Percentiles rank a stretch among this genome's conserved stretches.
These are phyloP conservation scores for Sycophila sp. DNA, from an alignment of 1,140 invertebrate species.

Conservation along the genomic window DNA sequence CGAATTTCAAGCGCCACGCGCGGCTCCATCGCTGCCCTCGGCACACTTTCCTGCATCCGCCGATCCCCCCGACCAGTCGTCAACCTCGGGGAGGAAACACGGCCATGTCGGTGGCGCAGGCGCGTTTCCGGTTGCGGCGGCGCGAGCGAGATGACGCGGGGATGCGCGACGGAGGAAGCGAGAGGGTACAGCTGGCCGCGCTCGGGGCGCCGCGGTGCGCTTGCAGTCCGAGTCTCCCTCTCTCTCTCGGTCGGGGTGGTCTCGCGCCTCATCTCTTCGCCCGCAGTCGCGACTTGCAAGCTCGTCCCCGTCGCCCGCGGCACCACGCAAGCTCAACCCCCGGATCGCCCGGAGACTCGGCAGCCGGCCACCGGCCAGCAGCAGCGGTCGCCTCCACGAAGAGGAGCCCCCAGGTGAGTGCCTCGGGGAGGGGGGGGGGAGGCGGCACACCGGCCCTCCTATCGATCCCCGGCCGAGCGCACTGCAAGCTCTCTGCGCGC, in stretches of 20 bases:
- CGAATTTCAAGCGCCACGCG: not conserved
- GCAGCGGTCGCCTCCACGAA: not conserved
- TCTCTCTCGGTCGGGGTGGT: not conserved
- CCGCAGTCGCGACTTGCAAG: not conserved
- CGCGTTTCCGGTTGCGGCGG: conserved; percentile 15
- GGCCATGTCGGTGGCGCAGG: conserved; percentile 19
- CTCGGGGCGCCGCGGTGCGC: not conserved
- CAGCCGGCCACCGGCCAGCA: no score
- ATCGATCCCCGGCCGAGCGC: conserved; percentile 23
- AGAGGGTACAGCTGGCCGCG: not conserved
- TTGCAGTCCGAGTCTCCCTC: not conserved
- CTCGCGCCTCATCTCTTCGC: not conserved
- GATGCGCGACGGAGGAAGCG: not conserved
- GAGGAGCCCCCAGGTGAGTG: not conserved
- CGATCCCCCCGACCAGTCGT: not conserved
- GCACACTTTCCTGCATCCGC: not conserved
- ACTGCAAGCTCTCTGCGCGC: not conserved
- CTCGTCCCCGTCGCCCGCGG: no score
- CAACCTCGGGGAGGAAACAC: not conserved
- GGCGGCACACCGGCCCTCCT: not conserved
- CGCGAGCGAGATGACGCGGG: not conserved
- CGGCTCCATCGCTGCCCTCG: not conserved
- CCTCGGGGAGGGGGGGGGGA: not conserved
- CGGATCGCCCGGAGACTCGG: not conserved
- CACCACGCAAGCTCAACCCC: not conserved